phyloP scores from a whole-genome alignment of 2,113 vertebrate genomes.

The Hippocampus zosterae region DNA sequence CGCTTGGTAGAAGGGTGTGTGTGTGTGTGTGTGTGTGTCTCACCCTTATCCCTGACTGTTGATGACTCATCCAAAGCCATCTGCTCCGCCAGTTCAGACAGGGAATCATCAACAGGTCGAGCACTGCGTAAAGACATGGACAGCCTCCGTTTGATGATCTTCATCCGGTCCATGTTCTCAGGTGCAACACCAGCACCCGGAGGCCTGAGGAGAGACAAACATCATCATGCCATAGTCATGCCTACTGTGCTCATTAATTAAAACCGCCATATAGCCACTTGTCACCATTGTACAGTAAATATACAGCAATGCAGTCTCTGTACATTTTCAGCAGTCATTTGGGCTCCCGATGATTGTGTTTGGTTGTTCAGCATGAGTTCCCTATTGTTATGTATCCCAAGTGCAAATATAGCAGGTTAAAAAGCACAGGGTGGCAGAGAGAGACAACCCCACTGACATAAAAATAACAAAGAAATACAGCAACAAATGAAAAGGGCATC shows the following conservation, averaged over 20 bases:
- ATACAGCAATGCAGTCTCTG: conserved; percentile 39
- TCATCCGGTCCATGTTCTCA: conserved; percentile 78
- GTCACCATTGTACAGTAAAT: conserved; percentile 33
- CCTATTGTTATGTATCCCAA: conserved; percentile 56
- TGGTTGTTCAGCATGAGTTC: conserved; percentile 19
- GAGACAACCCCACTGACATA: conserved; percentile 19
- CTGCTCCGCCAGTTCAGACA: conserved; percentile 76
- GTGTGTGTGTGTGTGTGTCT: conserved; percentile 33
- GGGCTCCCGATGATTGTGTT: conserved; percentile 31
- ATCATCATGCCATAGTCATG: conserved; percentile 19
- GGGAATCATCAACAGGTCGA: conserved; percentile 75
- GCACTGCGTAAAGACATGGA: conserved; percentile 77
- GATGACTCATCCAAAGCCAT: conserved; percentile 69
- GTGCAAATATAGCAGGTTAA: conserved; percentile 48
- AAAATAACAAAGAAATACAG: conserved; percentile 19
- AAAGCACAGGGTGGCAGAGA: conserved; percentile 34
- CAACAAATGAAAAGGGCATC: conserved; percentile 8
- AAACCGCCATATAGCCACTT: conserved; percentile 7
- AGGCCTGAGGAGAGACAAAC: conserved; percentile 34
- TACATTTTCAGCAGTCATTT: conserved; percentile 39
- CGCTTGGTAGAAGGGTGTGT: neutral
- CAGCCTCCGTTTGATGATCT: conserved; percentile 77
- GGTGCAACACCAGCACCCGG: conserved; percentile 44
- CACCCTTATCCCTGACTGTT: conserved; percentile 68
- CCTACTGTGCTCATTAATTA: conserved; percentile 28